Base-by-base conservation (phyloP, 2,888 invertebrate species). In the Spatulosminthurus flaviceps region DNA sequence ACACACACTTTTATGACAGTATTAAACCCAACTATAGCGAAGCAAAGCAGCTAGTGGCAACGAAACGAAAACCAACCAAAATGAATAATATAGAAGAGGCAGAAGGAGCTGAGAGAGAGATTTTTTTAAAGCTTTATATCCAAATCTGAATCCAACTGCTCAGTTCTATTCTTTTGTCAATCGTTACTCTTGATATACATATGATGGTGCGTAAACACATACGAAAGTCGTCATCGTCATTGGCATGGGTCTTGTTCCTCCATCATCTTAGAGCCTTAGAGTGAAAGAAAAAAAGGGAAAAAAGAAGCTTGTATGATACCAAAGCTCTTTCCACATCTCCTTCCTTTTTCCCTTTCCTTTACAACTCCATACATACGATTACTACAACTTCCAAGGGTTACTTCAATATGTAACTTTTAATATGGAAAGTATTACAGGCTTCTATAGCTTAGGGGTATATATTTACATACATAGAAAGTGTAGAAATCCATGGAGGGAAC, bases 41-140 rank as follows among this genome's bases (percentile, higher is more conserved):
- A 13, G 51, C 51, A 51, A 51, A 19, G 9, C 5, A 51, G 5
- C 16, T 51, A 51, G 51, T 51, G 51, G 51, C 51, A 19, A 11
- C 51, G n/a, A 51, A 19, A 51, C 19, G 5, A 51, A 51, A 51
- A 13, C 51, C 51, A 13, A 51, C 16, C 19, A 51, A 51, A n/a
- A 51, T 51, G 51, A 51, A 51, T 11, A 51, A 19, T 51, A 19
- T 11, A 51, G 51, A 51, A 51, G 51, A 51, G n/a, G 51, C 16
- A 51, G 51, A 51, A 13, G 16, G n/a, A 51, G 51, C 41, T 9
- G 7, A 51, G 51, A 34, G 16, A 51, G 51, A 51, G 51, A n/a
- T n/a, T n/a, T n/a, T n/a, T n/a, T n/a, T n/a, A n/a, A n/a, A 51
- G 51, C 51, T 51, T 51, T 51, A 51, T 51, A 51, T 51, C 51